Evolutionary conservation across 2,113 vertebrate species (phyloP).

Genomic region (Caranx melampygus): DNA sequence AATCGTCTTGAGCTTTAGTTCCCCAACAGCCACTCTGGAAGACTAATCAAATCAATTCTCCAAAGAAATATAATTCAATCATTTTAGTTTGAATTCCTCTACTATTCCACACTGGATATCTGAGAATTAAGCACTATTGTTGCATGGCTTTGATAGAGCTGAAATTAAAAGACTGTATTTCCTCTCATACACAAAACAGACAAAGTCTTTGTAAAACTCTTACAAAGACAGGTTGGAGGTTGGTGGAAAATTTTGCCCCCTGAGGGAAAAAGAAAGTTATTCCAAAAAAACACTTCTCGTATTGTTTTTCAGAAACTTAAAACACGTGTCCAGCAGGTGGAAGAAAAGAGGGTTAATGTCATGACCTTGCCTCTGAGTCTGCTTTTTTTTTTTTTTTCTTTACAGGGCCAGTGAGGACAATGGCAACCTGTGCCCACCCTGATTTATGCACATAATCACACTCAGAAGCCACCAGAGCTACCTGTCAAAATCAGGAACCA

Average conservation of each 20-base stretch:
- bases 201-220: constrained; percentile 20
- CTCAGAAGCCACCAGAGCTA: constrained; percentile 72
- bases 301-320: constrained; percentile 49
- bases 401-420: constrained; percentile 63
- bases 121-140: constrained; percentile 20
- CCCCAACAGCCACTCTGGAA: constrained; percentile 30
- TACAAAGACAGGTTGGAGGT: neutral
- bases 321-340: constrained; percentile 65
- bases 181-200: constrained; percentile 6
- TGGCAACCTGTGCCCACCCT: constrained; percentile 67
- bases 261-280: neutral
- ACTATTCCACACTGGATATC: constrained; percentile 8
- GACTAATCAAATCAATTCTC: constrained; percentile 45
- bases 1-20: constrained; percentile 19
- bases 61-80: constrained; percentile 42
- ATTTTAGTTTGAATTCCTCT: constrained; percentile 44
- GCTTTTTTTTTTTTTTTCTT: constrained; percentile 61
- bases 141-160: constrained; percentile 21
- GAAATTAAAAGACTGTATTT: constrained; percentile 23
- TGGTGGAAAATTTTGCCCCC: neutral
- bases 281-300: constrained; percentile 25
- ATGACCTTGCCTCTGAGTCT: constrained; percentile 65
- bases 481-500: constrained; percentile 77
- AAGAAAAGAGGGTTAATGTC: constrained; percentile 47
- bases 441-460: constrained; percentile 83